Evolutionary conservation across 2,113 vertebrate species (phyloP).

Genomic region (Apodemus speciosus): DNA sequence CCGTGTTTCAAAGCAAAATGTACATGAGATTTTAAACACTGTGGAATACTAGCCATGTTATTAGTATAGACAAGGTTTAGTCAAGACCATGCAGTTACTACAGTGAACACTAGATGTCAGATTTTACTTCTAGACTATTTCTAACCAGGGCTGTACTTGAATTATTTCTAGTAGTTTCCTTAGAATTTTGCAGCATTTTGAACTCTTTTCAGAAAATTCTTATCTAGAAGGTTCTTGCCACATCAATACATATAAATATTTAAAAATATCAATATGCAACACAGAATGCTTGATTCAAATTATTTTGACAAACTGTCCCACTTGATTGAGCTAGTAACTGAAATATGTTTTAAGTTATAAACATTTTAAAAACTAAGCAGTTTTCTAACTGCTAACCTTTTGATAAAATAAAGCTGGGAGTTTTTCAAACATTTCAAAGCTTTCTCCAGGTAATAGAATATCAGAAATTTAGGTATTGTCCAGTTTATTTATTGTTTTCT

Average conservation of each 20-base stretch:
- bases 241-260: not conserved
- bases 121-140: constrained; percentile 41
- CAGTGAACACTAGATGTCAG: constrained; percentile 63
- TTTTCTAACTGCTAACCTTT: not conserved
- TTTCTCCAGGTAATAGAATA: not conserved
- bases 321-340: not conserved
- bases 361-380: not conserved
- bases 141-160: not conserved
- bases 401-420: not conserved
- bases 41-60: not conserved
- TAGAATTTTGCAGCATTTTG: constrained; percentile 12
- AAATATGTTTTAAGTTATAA: not conserved
- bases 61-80: not conserved
- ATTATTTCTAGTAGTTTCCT: not conserved
- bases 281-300: not conserved
- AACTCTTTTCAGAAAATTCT: not conserved
- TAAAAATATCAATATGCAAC: not conserved
- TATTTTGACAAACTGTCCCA: not conserved
- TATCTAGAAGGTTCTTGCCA: not conserved
- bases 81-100: not conserved
- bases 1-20: constrained; percentile 26
- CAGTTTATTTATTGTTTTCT: not conserved
- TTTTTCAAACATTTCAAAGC: not conserved
- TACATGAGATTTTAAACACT: not conserved
- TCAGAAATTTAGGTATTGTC: not conserved